Conservation (phyloP, 2,888 invertebrate genomes). For the Nomada ruficornis region DNA sequence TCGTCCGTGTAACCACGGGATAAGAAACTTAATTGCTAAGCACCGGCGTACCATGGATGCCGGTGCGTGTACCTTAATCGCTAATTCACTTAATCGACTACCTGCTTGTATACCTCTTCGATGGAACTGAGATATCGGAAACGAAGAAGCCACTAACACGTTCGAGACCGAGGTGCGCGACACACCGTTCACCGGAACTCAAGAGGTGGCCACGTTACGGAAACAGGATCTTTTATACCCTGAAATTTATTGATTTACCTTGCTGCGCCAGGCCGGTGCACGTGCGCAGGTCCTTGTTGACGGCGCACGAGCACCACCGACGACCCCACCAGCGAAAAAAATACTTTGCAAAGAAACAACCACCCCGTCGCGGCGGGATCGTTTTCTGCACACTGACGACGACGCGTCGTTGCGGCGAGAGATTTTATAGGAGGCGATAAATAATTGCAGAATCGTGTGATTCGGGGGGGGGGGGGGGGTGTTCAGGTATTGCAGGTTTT, state of each 20-base stretch:
- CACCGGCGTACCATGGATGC: constrained; percentile 46
- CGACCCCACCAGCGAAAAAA: constrained; percentile 3
- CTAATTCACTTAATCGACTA: constrained; percentile 64
- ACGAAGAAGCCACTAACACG: constrained; percentile 63
- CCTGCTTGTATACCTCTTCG: constrained; percentile 61
- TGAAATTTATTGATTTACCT: constrained; percentile 76
- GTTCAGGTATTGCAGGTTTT: not conserved
- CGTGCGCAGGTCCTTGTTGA: constrained; percentile 64
- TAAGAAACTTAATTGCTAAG: constrained; percentile 56
- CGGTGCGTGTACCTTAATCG: constrained; percentile 48
- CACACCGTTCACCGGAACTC: constrained; percentile 71
- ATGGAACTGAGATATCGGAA: constrained; percentile 57
- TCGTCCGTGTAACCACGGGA: constrained; percentile 48
- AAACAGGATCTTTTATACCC: constrained; percentile 77
- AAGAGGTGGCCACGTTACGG: constrained; percentile 67
- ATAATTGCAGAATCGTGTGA: not conserved
- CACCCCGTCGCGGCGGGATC: not conserved
- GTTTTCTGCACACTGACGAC: not conserved
- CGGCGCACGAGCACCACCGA: constrained; percentile 53
- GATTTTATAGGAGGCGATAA: not conserved
- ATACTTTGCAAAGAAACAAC: constrained; percentile 9
- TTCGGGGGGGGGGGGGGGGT: not conserved
- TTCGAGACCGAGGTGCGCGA: constrained; percentile 61
- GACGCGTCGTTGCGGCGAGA: not conserved
- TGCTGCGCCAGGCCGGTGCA: constrained; percentile 51